phyloP scores from a whole-genome alignment of 2,888 invertebrate species.

The Aspidapion aeneum region DNA sequence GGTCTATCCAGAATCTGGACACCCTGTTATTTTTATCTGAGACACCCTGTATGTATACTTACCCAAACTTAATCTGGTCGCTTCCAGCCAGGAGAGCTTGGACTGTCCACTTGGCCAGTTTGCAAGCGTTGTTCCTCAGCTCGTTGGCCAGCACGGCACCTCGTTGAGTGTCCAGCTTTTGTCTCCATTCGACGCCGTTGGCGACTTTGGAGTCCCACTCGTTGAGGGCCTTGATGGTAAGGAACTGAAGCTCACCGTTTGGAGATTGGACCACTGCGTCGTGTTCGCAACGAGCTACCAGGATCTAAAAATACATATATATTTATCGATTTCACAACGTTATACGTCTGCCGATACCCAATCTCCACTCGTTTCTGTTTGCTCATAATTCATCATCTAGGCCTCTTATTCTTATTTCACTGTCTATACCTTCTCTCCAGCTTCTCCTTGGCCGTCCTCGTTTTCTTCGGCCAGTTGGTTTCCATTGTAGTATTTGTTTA shows the following conservation, averaged over 20 bases:
- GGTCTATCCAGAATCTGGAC: too few relatives aligned
- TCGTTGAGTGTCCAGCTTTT: conserved; percentile 94
- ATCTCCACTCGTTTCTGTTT: too few relatives aligned
- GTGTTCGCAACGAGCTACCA: conserved; percentile 94
- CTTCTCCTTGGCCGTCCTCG: too few relatives aligned
- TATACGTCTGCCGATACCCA: too few relatives aligned
- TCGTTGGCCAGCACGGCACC: conserved; percentile 99
- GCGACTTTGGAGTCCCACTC: conserved; percentile 98
- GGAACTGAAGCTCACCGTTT: conserved; percentile 85
- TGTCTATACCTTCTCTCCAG: too few relatives aligned
- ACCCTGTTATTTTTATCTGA: too few relatives aligned
- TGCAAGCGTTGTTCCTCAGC: conserved; percentile 98
- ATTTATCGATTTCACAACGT: too few relatives aligned
- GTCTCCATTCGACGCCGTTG: conserved; percentile 98
- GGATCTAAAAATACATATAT: conserved; percentile 47
- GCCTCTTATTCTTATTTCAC: too few relatives aligned
- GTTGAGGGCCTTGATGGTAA: conserved; percentile 95
- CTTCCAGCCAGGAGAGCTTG: conserved; percentile 83
- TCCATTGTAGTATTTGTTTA: too few relatives aligned
- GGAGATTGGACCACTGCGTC: conserved; percentile 91
- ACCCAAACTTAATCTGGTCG: conserved; percentile 27
- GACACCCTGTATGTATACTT: neutral
- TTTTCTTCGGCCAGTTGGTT: too few relatives aligned
- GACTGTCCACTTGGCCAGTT: conserved; percentile 98
- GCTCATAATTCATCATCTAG: too few relatives aligned